Conservation (phyloP, 2,113 vertebrate genomes). For the Sceloporus tristichus region DNA sequence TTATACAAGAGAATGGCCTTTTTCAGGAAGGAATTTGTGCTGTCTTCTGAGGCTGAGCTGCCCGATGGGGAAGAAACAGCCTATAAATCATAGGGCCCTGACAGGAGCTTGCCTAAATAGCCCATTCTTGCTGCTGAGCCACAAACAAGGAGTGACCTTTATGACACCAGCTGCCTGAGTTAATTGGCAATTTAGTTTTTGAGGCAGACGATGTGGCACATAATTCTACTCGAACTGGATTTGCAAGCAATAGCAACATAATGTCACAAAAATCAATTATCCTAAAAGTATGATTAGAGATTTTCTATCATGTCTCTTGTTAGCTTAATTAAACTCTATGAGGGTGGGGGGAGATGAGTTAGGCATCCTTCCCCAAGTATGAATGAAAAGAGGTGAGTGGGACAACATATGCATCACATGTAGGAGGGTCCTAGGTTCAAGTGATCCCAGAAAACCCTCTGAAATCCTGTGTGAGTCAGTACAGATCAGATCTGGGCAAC, state of each 20-base stretch:
- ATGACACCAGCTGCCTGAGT: background rate
- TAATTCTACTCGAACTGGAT: constrained; percentile 49
- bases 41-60: background rate
- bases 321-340: constrained; percentile 43
- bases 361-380: constrained; percentile 9
- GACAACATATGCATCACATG: background rate
- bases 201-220: constrained; percentile 17
- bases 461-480: background rate
- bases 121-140: constrained; percentile 31
- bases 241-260: constrained; percentile 45
- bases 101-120: constrained; percentile 18
- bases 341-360: constrained; percentile 17
- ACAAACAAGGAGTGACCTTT: background rate
- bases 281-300: constrained; percentile 51
- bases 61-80: constrained; percentile 3
- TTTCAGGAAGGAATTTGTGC: background rate
- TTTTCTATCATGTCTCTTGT: constrained; percentile 57
- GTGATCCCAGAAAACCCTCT: background rate
- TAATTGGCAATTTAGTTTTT: constrained; percentile 39
- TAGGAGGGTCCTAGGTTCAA: background rate
- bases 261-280: constrained; percentile 46
- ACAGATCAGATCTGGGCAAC: background rate
- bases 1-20: background rate
- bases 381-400: background rate
- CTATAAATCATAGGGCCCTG: constrained; percentile 46